Percentiles rank a stretch among this genome's conserved stretches.
phyloP scores from a whole-genome alignment of 2,888 invertebrate species.

The Drosophila percnosoma region DNA sequence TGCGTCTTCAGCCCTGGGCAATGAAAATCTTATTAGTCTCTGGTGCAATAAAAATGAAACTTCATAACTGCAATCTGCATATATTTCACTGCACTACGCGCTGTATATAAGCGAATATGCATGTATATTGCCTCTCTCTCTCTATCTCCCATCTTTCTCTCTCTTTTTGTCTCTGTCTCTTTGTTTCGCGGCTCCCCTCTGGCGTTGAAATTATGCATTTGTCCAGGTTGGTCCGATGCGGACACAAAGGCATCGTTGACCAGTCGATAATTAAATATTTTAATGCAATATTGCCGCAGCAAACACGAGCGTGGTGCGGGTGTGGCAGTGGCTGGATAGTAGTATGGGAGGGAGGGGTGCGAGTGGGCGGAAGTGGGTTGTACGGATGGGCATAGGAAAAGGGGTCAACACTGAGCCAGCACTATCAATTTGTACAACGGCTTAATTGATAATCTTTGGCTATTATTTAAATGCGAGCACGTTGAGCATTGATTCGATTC shows the following conservation, averaged over 20 bases:
- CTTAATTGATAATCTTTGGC: constrained; percentile 80
- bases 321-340: background rate
- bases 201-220: constrained; percentile 61
- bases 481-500: constrained; percentile 70
- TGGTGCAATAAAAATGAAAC: constrained; percentile 54
- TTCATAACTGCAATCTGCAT: constrained; percentile 60
- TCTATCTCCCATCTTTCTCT: background rate
- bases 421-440: constrained; percentile 76
- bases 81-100: constrained; percentile 24
- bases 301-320: constrained; percentile 8
- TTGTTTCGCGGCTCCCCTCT: constrained; percentile 27
- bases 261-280: constrained; percentile 76
- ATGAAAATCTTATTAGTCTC: constrained; percentile 54
- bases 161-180: background rate
- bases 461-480: constrained; percentile 74
- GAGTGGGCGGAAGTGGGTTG: background rate
- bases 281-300: constrained; percentile 68
- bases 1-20: constrained; percentile 3
- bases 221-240: constrained; percentile 41
- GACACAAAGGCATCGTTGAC: constrained; percentile 53
- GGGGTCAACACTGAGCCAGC: constrained; percentile 45
- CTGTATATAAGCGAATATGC: constrained; percentile 21
- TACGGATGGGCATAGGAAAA: constrained; percentile 3
- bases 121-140: constrained; percentile 16
- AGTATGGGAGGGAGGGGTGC: background rate